Base-by-base conservation (phyloP, 2,888 invertebrate genomes). In the Dynastes tityus region DNA sequence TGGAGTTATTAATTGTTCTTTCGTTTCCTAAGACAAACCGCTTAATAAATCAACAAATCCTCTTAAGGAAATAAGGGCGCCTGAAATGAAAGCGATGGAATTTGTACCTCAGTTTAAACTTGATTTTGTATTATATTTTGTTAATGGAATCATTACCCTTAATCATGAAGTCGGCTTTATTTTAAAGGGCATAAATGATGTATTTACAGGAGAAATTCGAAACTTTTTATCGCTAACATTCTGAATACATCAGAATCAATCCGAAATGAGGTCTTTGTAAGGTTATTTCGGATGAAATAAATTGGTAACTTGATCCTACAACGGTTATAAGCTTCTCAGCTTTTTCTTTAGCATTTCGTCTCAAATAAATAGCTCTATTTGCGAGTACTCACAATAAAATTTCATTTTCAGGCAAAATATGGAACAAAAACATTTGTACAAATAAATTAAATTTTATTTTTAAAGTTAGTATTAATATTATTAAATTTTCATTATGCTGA, bases 61-160 rank as follows among this genome's bases (percentile, higher is more conserved):
- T 67, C 55, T 27, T 58, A 58, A 58, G 55, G 6, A 22, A 22
- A 58, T 45, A 40, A n/a, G n/a, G 40, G 13, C 22, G 37, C 37
- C n/a, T 13, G 65, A 40, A 65, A 65, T 40, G 11, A 65, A 67
- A 67, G 65, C 16, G 22, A n/a, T 9, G 16, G 5, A 67, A 22
- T 67, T 45, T 40, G 65, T 22, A 67, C 22, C n/a, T n/a, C 32
- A 8, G 0, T 55, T 22, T 8, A 22, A 6, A 58, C 22, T 58
- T 58, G 9, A 58, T 58, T 45, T 58, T 22, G 40, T 22, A 9
- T 27, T 45, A 67, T 67, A 40, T 22, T 40, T 67, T 16, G 40
- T 67, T 67, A 67, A 22, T 45, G 65, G 65, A 27, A 45, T 67
- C 40, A 67, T 67, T 67, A 67, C 37, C 37, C 45, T 67, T 67